phyloP scores from a whole-genome alignment of 2,888 invertebrate genomes.

The Chrysomela aeneicollis region DNA sequence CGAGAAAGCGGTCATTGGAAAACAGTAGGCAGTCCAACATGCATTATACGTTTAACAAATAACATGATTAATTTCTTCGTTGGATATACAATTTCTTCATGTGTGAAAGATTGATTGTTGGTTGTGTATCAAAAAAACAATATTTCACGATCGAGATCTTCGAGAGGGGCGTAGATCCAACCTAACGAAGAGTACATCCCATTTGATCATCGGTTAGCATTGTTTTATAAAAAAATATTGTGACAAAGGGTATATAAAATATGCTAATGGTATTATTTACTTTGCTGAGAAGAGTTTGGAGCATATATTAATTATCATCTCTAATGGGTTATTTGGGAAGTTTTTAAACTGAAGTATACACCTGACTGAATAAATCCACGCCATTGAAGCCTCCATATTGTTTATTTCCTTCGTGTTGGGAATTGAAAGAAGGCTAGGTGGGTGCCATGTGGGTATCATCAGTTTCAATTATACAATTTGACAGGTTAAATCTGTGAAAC shows the following conservation, averaged over 20 bases:
- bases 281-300: too few relatives aligned
- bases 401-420: not conserved
- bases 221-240: too few relatives aligned
- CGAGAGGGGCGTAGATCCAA: constrained; percentile 5
- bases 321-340: not conserved
- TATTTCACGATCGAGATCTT: constrained; percentile 44
- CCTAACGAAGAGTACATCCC: too few relatives aligned
- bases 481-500: constrained; percentile 48
- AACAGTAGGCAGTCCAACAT: constrained; percentile 34
- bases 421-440: constrained; percentile 30
- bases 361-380: not conserved
- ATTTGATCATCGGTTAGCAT: too few relatives aligned
- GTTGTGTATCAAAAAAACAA: constrained; percentile 48
- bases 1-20: constrained; percentile 21
- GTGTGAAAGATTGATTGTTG: constrained; percentile 55
- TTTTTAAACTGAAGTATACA: too few relatives aligned
- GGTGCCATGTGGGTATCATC: constrained; percentile 50
- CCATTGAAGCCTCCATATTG: not conserved
- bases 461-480: constrained; percentile 50
- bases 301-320: too few relatives aligned
- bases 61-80: constrained; percentile 50
- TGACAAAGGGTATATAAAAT: too few relatives aligned
- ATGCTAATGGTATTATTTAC: too few relatives aligned
- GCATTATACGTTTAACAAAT: constrained; percentile 20
- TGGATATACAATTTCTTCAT: constrained; percentile 52